These are phyloP conservation scores for Rhincodon typus DNA, from an alignment of 2,797 vertebrate species.

Conservation along the genomic window DNA sequence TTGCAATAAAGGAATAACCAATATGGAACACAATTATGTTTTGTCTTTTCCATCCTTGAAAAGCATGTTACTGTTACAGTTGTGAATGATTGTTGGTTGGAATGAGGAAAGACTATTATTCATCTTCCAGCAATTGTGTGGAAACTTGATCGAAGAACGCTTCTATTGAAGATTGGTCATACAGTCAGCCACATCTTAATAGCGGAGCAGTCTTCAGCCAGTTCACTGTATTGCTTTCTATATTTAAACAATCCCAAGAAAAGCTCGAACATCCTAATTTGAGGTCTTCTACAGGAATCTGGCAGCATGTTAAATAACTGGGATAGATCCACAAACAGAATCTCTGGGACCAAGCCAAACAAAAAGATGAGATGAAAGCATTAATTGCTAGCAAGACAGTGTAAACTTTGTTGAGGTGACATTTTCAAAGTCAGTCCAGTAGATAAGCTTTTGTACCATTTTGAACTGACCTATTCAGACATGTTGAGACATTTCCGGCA, in stretches of 20 bases:
- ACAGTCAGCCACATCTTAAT: not conserved
- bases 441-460: too few species aligned
- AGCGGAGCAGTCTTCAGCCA: not conserved
- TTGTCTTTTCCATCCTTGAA: not conserved
- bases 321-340: not conserved
- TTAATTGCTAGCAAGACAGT: not conserved
- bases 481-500: too few species aligned
- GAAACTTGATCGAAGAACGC: not conserved
- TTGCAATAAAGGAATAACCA: not conserved
- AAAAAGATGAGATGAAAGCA: not conserved
- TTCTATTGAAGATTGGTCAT: not conserved
- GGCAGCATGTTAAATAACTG: not conserved
- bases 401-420: not conserved
- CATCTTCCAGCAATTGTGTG: not conserved
- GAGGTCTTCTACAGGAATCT: not conserved
- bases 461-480: too few species aligned
- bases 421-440: not conserved
- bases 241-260: not conserved
- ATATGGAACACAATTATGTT: not conserved
- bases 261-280: not conserved
- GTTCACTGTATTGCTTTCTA: not conserved
- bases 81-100: not conserved
- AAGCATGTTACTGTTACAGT: not conserved
- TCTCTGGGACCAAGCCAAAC: not conserved
- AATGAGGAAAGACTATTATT: not conserved